Base-by-base conservation (phyloP, 1,140 invertebrate genomes). In the Aphaenogaster ashmeadi region DNA sequence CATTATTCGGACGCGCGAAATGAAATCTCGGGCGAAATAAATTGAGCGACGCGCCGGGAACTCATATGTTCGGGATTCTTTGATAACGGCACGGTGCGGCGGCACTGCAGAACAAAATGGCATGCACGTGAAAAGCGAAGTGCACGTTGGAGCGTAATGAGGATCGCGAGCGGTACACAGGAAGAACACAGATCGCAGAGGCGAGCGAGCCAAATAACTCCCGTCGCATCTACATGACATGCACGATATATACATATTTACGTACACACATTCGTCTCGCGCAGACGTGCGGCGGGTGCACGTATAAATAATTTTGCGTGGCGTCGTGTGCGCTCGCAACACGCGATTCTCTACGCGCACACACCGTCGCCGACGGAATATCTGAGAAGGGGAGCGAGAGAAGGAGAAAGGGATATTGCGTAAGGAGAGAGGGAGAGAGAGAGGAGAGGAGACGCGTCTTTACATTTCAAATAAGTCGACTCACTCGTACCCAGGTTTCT, bases 381-480 rank as follows among this genome's bases (percentile, higher is more conserved):
- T 92, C 88, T 87, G 89, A 87, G 60, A 67, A 9, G 54, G n/a
- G 54, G n/a, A 27, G 64, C 15, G 77, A 44, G 11, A 69, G 18
- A 66, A 15, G 50, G 58, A 87, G n/a, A 80, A 60, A 54, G 67
- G 47, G 41, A 74, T 50, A 69, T 69, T 69, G 44, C 41, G 41
- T 50, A 69, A 69, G 6, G 41, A 64, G 52, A 72, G 62, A 86
- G 44, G 74, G n/a, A 52, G 13, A 85, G 62, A 67, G 33, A 66
- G 54, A 15, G 56, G 79, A 84, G 83, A 69, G 86, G 85, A 86
- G 90, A 92, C 86, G 89, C 91, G 93, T 94, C 92, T 94, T 94
- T 94, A 94, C 93, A 94, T 94, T 94, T 94, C 93, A 94, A 94
- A 94, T 94, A 94, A 94, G 93, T 94, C 92, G 89, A 93, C 91